A percentile compares a stretch with the other conserved stretches of the same genome.
Evolutionary conservation across 2,113 vertebrate genomes (phyloP).

Genomic region (Equus quagga): DNA sequence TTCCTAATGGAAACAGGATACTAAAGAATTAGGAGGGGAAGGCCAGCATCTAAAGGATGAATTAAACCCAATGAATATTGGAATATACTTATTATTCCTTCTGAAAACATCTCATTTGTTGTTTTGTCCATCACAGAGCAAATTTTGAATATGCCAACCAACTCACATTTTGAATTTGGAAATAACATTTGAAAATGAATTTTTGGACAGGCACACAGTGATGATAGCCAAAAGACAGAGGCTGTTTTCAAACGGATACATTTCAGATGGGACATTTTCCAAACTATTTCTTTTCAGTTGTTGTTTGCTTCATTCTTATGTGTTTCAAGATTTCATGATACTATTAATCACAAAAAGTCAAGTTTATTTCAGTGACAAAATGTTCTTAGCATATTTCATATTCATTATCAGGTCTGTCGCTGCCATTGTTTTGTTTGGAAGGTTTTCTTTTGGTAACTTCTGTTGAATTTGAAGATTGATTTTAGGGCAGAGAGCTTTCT

Average conservation of each 20-base stretch:
- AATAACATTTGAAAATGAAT: conserved; percentile 70
- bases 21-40: conserved; percentile 14
- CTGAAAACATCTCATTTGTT: conserved; percentile 58
- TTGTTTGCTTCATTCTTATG: conserved; percentile 38
- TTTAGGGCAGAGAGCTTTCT: conserved; percentile 65
- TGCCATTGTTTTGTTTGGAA: conserved; percentile 74
- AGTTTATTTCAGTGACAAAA: conserved; percentile 65
- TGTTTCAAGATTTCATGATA: conserved; percentile 56
- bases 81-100: conserved; percentile 47
- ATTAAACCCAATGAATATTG: conserved; percentile 48
- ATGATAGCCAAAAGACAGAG: conserved; percentile 60
- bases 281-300: conserved; percentile 44
- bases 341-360: conserved; percentile 60
- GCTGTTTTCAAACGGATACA: conserved; percentile 55
- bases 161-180: conserved; percentile 57
- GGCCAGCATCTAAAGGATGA: conserved; percentile 53
- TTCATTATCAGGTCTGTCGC: conserved; percentile 65
- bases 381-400: conserved; percentile 70
- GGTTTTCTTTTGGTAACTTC: conserved; percentile 56
- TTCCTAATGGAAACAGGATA: conserved; percentile 62
- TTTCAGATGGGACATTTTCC: conserved; percentile 49
- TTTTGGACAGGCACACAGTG: conserved; percentile 35
- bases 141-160: conserved; percentile 59
- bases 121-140: conserved; percentile 54
- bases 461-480: conserved; percentile 64